Conservation (phyloP, 2,797 vertebrate species). For the Ceyx erithaca region DNA sequence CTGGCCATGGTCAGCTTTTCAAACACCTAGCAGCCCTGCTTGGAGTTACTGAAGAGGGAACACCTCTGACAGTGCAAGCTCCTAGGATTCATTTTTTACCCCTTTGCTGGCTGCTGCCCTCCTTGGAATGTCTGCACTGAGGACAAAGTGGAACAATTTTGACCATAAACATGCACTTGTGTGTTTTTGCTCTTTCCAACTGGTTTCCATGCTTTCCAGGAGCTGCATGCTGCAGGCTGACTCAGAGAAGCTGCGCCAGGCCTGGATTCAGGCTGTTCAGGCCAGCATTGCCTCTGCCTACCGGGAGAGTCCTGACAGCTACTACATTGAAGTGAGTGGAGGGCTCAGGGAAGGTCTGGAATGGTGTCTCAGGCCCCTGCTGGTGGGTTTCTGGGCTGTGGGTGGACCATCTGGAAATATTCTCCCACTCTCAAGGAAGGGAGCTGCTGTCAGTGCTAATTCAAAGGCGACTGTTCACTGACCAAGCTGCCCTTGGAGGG, state of each 20-base stretch:
- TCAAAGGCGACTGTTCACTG: neutral
- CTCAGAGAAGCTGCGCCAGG: slow-evolving; percentile 92
- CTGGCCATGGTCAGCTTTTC: neutral
- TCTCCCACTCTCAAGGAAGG: neutral
- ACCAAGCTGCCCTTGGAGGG: neutral
- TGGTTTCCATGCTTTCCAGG: slow-evolving; percentile 69
- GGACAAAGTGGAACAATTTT: neutral
- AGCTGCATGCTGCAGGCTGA: slow-evolving; percentile 99
- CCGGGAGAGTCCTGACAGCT: slow-evolving; percentile 93
- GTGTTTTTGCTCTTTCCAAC: neutral
- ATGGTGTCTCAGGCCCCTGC: neutral
- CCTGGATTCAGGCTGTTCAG: slow-evolving; percentile 97
- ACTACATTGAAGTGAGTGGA: slow-evolving; percentile 86
- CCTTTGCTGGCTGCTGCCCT: neutral
- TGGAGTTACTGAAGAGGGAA: neutral
- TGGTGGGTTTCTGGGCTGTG: neutral
- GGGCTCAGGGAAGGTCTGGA: neutral
- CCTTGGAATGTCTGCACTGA: rapidly evolving
- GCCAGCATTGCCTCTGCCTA: slow-evolving; percentile 98
- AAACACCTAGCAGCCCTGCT: neutral
- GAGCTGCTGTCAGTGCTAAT: neutral
- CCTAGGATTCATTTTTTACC: neutral
- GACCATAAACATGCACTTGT: neutral
- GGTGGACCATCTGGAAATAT: neutral
- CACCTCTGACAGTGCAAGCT: neutral